These are phyloP conservation scores for Scelioninae gen. 2 DNA, from an alignment of 2,888 invertebrate genomes.

Conservation along the genomic window DNA sequence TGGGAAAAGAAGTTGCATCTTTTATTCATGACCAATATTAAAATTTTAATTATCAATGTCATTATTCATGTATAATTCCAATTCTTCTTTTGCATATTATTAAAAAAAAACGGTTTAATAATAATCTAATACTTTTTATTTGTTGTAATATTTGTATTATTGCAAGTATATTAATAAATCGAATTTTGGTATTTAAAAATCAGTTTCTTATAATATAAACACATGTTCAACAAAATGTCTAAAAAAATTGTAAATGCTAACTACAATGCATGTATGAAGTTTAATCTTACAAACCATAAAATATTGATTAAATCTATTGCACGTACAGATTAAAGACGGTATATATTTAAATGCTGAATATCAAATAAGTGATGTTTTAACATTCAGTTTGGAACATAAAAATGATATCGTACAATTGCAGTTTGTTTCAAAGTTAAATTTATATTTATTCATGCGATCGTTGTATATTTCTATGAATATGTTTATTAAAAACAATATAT, in stretches of 20 bases:
- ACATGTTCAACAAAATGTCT: constrained; percentile 5
- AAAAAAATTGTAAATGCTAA: not conserved
- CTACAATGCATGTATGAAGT: constrained; percentile 1
- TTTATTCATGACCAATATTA: not conserved
- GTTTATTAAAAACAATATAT: constrained; percentile 23
- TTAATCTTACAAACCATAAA: constrained; percentile 21
- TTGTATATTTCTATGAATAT: constrained; percentile 22
- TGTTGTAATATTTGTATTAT: too few relatives aligned
- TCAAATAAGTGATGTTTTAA: constrained; percentile 3
- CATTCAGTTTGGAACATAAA: constrained; percentile 13
- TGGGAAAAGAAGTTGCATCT: too few relatives aligned
- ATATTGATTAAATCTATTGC: constrained; percentile 32
- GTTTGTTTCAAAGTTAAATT: constrained; percentile 21
- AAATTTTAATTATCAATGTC: too few relatives aligned
- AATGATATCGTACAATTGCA: constrained; percentile 6
- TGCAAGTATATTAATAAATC: too few relatives aligned
- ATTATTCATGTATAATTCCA: too few relatives aligned
- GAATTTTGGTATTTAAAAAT: too few relatives aligned
- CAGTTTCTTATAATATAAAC: not conserved
- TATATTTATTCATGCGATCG: constrained; percentile 1
- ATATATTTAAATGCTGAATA: constrained; percentile 2
- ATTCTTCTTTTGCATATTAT: too few relatives aligned
- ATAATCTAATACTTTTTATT: too few relatives aligned
- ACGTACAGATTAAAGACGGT: constrained; percentile 23
- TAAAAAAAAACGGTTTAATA: too few relatives aligned